Conservation (phyloP, 53 echinoderm and acorn worm genomes). For the Stichopus horrens region DNA sequence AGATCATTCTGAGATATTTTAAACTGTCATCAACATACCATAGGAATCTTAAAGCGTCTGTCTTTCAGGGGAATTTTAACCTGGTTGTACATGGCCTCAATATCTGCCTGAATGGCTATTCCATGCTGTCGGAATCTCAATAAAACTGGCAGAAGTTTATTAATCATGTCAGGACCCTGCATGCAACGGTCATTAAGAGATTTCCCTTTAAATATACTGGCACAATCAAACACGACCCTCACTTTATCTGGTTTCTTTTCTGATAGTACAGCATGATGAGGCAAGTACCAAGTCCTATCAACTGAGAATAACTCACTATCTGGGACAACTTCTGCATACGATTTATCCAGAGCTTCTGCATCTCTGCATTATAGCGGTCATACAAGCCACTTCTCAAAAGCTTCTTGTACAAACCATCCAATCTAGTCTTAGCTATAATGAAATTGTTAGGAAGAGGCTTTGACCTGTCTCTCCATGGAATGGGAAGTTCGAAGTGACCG, state of each 20-base stretch:
- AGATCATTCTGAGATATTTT: slow-evolving; percentile 8
- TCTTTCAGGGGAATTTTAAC: neutral
- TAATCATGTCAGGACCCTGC: slow-evolving; percentile 53
- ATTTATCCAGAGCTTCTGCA: slow-evolving; percentile 37
- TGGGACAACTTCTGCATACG: slow-evolving; percentile 54
- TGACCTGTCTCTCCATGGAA: slow-evolving; percentile 52
- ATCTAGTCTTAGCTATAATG: slow-evolving; percentile 44
- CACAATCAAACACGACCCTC: slow-evolving; percentile 55
- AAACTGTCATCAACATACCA: neutral
- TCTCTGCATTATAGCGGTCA: slow-evolving; percentile 40
- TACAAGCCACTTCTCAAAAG: slow-evolving; percentile 8
- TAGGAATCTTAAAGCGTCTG: neutral
- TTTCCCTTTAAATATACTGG: slow-evolving; percentile 45
- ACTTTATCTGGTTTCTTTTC: slow-evolving; percentile 55
- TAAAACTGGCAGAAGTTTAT: slow-evolving; percentile 40
- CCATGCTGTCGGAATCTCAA: slow-evolving; percentile 34
- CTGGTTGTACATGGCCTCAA: slow-evolving; percentile 37
- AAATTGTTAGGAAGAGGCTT: slow-evolving; percentile 48
- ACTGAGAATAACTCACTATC: slow-evolving; percentile 3
- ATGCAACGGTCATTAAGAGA: slow-evolving; percentile 54
- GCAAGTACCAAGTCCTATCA: slow-evolving; percentile 58
- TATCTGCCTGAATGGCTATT: slow-evolving; percentile 25
- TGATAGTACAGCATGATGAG: slow-evolving; percentile 49
- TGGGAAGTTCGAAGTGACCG: slow-evolving; percentile 57
- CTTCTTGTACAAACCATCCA: slow-evolving; percentile 36